Percentiles rank a stretch among this genome's conserved stretches.
phyloP scores from a whole-genome alignment of 1,140 invertebrate genomes.

The Drosophila rhopaloa region DNA sequence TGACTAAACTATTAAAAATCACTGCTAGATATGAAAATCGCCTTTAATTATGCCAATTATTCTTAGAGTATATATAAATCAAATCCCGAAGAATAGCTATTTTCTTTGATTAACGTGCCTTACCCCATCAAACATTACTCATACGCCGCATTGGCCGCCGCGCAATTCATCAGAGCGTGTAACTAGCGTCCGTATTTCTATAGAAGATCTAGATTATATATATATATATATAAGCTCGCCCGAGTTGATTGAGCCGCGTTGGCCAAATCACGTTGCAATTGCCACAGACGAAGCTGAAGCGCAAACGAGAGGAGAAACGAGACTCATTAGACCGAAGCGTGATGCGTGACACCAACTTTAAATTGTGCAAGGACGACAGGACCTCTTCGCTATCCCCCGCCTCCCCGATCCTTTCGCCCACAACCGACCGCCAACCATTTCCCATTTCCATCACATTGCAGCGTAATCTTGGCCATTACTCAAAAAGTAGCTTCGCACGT shows the following conservation, averaged over 20 bases:
- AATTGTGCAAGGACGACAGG: slow-evolving; percentile 63
- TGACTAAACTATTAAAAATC: too few relatives aligned
- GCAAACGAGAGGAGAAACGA: slow-evolving; percentile 57
- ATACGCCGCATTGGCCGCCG: slow-evolving; percentile 46
- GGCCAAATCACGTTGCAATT: slow-evolving; percentile 78
- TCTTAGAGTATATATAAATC: background rate
- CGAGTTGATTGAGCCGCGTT: slow-evolving; percentile 57
- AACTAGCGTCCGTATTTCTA: background rate
- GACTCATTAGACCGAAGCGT: slow-evolving; percentile 75
- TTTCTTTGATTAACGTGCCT: background rate
- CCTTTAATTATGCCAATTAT: too few relatives aligned
- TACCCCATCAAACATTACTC: slow-evolving; percentile 44
- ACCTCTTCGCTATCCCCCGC: slow-evolving; percentile 1
- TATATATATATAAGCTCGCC: background rate
- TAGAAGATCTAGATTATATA: too few relatives aligned
- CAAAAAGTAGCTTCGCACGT: slow-evolving; percentile 77
- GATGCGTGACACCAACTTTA: slow-evolving; percentile 81
- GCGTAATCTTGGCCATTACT: slow-evolving; percentile 78
- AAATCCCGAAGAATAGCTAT: background rate
- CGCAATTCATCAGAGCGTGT: slow-evolving; percentile 33
- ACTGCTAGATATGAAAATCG: too few relatives aligned
- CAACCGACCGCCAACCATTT: slow-evolving; percentile 19
- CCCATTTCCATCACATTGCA: slow-evolving; percentile 55
- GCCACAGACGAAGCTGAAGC: slow-evolving; percentile 41
- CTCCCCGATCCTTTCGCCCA: background rate